Conservation (phyloP, 2,797 vertebrate species). For the Lagocephalus sceleratus region DNA sequence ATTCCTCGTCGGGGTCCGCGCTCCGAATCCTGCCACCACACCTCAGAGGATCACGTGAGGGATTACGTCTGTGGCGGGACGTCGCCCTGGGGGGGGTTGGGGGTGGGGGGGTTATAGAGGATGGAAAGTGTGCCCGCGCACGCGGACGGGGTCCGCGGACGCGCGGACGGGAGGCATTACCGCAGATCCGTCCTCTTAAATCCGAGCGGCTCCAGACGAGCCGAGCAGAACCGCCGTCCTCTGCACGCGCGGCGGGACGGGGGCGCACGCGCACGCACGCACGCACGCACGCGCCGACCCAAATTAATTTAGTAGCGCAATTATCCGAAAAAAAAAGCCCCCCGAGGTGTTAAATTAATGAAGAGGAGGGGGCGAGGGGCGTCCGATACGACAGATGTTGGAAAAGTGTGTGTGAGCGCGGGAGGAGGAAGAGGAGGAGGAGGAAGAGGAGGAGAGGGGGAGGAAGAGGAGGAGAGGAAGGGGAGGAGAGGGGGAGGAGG, state of each 20-base stretch:
- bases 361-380: constrained; percentile 61
- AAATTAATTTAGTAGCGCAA: constrained; percentile 65
- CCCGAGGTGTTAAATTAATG: constrained; percentile 67
- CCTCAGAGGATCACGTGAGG: too few relatives aligned
- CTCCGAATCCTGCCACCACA: too few relatives aligned
- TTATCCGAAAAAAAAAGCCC: constrained; percentile 66
- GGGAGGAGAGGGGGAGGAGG: constrained; percentile 1
- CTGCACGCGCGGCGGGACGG: constrained; percentile 17
- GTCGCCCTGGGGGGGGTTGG: neutral
- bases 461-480: constrained; percentile 5
- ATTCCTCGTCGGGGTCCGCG: too few relatives aligned
- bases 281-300: constrained; percentile 56
- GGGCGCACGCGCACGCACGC: neutral
- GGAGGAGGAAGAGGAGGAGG: constrained; percentile 24
- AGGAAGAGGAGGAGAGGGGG: neutral
- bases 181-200: constrained; percentile 20
- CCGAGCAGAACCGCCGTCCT: constrained; percentile 32
- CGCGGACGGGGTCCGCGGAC: constrained; percentile 4
- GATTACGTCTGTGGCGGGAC: too few relatives aligned
- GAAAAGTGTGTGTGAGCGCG: constrained; percentile 43
- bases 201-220: constrained; percentile 25
- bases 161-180: constrained; percentile 19
- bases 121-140: neutral
- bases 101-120: too few relatives aligned
- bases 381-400: constrained; percentile 56